Conservation (phyloP, 2,888 invertebrate genomes). For the Exocentrus adspersus region DNA sequence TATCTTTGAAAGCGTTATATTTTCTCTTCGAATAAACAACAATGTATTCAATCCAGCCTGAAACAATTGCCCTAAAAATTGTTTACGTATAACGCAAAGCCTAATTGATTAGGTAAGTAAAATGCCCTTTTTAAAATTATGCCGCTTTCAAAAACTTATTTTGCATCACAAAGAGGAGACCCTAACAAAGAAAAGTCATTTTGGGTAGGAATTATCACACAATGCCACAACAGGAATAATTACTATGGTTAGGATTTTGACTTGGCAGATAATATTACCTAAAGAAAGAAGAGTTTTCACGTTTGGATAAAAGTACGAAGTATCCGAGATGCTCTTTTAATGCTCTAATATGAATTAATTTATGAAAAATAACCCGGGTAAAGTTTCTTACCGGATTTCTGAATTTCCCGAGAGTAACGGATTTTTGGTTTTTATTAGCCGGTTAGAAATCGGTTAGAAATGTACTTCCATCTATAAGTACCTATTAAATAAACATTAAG, state of each 20-base stretch:
- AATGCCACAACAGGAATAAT: conserved; percentile 12
- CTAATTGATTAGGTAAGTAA: conserved; percentile 4
- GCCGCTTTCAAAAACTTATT: conserved; percentile 11
- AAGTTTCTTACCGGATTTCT: too few species aligned
- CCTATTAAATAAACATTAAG: too few species aligned
- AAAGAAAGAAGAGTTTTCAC: not conserved
- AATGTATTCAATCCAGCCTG: not conserved
- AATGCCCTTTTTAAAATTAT: not conserved
- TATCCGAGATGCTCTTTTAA: too few species aligned
- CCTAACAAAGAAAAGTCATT: conserved; percentile 6
- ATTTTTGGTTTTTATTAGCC: too few species aligned
- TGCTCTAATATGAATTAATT: too few species aligned
- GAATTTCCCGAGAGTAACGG: too few species aligned
- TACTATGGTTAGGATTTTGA: not conserved
- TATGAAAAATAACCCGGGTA: too few species aligned
- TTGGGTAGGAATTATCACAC: conserved; percentile 6
- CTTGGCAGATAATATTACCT: conserved; percentile 7
- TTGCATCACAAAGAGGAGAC: conserved; percentile 5
- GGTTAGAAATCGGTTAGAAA: too few species aligned
- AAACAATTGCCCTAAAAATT: not conserved
- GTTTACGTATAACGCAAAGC: not conserved
- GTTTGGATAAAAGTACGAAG: too few species aligned
- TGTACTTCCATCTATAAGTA: too few species aligned
- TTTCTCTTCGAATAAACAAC: not conserved
- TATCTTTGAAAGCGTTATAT: not conserved